Conservation (phyloP, 2,888 invertebrate genomes). For the Xanthorhoe spadicearia region DNA sequence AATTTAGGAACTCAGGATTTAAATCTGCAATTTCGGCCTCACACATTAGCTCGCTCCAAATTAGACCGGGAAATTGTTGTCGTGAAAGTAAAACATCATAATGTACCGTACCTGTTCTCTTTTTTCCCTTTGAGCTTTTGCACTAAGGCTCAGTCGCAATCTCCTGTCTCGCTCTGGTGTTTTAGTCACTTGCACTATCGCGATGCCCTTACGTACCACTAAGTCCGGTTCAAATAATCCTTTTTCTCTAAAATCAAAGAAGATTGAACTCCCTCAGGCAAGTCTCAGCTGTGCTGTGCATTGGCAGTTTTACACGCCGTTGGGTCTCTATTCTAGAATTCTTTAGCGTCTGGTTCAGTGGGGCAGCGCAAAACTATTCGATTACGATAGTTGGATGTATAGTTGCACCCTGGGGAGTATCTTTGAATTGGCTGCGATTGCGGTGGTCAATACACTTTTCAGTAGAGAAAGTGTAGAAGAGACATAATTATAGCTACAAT, state of each 20-base stretch:
- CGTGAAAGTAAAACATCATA: no score
- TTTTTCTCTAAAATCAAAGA: background rate
- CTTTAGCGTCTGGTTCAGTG: slow-evolving; percentile 3
- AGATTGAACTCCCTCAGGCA: background rate
- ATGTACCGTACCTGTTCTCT: no score
- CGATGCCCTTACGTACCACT: no score
- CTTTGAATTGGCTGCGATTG: slow-evolving; percentile 4
- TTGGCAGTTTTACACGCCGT: slow-evolving; percentile 9
- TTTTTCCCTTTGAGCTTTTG: no score
- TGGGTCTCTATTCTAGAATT: slow-evolving; percentile 2
- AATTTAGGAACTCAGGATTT: no score
- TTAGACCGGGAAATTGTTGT: no score
- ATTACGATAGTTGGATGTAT: slow-evolving; percentile 11
- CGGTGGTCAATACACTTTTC: background rate
- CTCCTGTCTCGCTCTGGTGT: no score
- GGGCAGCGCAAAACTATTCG: slow-evolving; percentile 7
- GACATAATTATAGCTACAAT: no score
- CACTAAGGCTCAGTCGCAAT: no score
- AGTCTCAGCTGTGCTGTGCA: background rate
- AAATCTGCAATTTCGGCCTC: no score
- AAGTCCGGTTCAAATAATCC: background rate
- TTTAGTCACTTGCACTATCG: no score
- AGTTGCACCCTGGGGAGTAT: slow-evolving; percentile 23
- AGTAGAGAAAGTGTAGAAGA: background rate
- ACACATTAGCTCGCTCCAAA: no score